Base-by-base conservation (phyloP, 2,888 invertebrate species). In the Ametastegia equiseti region DNA sequence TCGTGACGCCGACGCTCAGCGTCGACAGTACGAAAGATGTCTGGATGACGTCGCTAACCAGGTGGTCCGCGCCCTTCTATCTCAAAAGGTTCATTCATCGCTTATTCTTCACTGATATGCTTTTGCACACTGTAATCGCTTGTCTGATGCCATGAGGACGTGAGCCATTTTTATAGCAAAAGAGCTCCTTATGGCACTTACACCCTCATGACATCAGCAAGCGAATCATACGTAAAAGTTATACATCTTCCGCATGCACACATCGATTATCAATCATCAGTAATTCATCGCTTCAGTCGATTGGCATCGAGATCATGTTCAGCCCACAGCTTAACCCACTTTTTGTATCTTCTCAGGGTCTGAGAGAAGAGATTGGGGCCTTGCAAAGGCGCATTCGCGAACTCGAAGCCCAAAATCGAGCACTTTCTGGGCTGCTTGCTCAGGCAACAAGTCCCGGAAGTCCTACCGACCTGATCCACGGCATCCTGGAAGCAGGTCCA, bases 31-130 rank as follows among this genome's bases (percentile, higher is more conserved):
- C 92, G 96, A 97, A 92, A 92, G 95, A 88, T 94, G 97, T 91
- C 92, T 97, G 88, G 96, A 97, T 92, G 96, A 97, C 92, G 96
- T 97, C 84, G 97, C 96, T 83, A 96, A 96, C 91, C 96, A 96
- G 90, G 96, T 96, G 85, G 96, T 97, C 81, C 95, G 96, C 86
- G 97, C 97, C 75, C 93, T 97, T 84, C 94, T 97, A 86, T 95
- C 96, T 73, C 97, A 97, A 93, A 97, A 97, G 95, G 97, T 97
- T 89, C 88, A 87, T 87, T n/a, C 45, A n/a, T 23, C 45, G 33
- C 19, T 42, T 39, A 69, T 42, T 69, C 2, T 45, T 45, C 42
- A 69, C 27, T 13, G 30, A 36, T 36, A n/a, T 36, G n/a, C 15
- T n/a, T n/a, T n/a, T n/a, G n/a, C n/a, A n/a, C n/a, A n/a, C n/a